Evolutionary conservation across 2,113 vertebrate species (phyloP).

Genomic region (Calyptommatus sinebrachiatus): DNA sequence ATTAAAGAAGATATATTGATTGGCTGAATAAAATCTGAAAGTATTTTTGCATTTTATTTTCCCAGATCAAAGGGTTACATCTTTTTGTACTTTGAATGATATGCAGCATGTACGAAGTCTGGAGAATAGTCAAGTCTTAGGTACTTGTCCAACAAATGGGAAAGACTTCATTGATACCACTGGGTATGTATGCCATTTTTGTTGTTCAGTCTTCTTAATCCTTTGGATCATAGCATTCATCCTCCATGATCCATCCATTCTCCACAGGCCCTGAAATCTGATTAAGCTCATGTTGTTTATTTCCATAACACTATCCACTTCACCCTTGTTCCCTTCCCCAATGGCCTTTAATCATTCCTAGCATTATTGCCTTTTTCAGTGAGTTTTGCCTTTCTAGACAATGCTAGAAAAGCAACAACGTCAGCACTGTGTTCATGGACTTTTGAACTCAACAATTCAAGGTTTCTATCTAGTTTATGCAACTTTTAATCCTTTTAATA

Average conservation of each 20-base stretch:
- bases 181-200: slow-evolving; percentile 66
- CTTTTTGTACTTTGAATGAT: slow-evolving; percentile 92
- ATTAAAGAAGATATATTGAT: slow-evolving; percentile 27
- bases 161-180: slow-evolving; percentile 78
- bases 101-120: slow-evolving; percentile 82
- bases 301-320: neutral
- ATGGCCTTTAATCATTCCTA: too few species aligned
- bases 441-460: neutral
- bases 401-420: neutral
- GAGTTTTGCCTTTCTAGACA: too few species aligned
- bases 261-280: neutral
- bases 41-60: slow-evolving; percentile 38
- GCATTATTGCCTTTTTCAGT: too few species aligned
- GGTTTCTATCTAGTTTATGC: too few species aligned
- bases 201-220: too few species aligned
- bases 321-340: too few species aligned
- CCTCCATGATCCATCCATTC: neutral
- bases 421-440: neutral
- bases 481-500: neutral
- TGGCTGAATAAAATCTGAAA: neutral
- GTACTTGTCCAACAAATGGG: slow-evolving; percentile 78
- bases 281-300: neutral
- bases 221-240: too few species aligned
- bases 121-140: slow-evolving; percentile 80
- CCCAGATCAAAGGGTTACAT: slow-evolving; percentile 89